Conservation (phyloP, 2,113 vertebrate genomes). For the Cercocebus atys region DNA sequence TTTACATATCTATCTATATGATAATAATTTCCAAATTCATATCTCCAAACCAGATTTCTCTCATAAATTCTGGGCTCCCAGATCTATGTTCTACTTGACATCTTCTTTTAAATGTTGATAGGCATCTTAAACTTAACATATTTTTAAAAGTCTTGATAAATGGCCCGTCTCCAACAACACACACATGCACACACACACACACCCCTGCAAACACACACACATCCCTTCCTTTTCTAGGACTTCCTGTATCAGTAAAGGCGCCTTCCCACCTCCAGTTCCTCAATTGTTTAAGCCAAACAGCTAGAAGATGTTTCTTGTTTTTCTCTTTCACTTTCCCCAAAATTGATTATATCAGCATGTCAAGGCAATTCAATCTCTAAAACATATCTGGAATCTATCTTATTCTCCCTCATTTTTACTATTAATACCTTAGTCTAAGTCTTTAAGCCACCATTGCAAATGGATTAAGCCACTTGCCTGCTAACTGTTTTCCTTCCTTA, state of each 20-base stretch:
- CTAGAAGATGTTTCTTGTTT: neutral
- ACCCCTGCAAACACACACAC: neutral
- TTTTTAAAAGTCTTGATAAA: neutral
- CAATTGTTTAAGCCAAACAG: neutral
- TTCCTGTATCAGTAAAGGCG: neutral
- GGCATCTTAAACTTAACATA: slow-evolving; percentile 35
- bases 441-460: neutral
- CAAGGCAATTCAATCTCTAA: neutral
- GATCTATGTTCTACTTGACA: slow-evolving; percentile 9
- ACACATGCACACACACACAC: neutral
- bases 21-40: neutral
- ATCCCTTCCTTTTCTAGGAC: neutral
- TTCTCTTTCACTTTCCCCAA: neutral
- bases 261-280: neutral
- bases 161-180: neutral
- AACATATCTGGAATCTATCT: neutral
- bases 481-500: neutral
- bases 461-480: neutral
- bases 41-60: neutral
- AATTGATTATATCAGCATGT: neutral
- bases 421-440: neutral
- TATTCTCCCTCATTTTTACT: neutral
- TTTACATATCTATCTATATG: slow-evolving; percentile 38
- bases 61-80: neutral
- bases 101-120: slow-evolving; percentile 58